Conservation (phyloP, 2,888 invertebrate species). For the Eulithis prunata region DNA sequence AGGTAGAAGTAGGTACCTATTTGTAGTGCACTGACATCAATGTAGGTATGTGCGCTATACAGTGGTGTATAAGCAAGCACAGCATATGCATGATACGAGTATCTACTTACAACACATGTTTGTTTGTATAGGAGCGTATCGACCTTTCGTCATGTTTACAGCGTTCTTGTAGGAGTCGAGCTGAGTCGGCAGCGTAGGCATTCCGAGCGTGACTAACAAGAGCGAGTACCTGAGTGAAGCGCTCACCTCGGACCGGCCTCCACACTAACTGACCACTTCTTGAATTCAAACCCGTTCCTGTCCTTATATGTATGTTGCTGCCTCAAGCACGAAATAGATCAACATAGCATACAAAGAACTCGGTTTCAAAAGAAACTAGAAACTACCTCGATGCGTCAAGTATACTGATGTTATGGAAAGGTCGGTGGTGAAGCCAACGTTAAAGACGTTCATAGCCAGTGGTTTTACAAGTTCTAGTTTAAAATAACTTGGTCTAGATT, state of each 20-base stretch:
- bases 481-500: constrained; percentile 16
- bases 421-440: constrained; percentile 16
- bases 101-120: constrained; percentile 30
- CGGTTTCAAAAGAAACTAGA: constrained; percentile 35
- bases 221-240: constrained; percentile 65
- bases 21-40: constrained; percentile 31
- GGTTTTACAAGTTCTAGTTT: constrained; percentile 18
- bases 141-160: constrained; percentile 59
- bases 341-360: constrained; percentile 41
- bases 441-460: constrained; percentile 12
- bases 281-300: constrained; percentile 73
- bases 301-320: constrained; percentile 52
- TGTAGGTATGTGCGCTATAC: constrained; percentile 18
- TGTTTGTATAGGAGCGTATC: constrained; percentile 42
- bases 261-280: constrained; percentile 69
- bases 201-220: constrained; percentile 77
- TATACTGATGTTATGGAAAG: constrained; percentile 11
- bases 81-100: constrained; percentile 9
- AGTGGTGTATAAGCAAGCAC: constrained; percentile 31
- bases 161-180: constrained; percentile 61
- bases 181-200: constrained; percentile 63
- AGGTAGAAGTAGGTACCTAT: constrained; percentile 5
- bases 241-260: constrained; percentile 77
- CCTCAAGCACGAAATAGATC: constrained; percentile 54
- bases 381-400: constrained; percentile 21